Base-by-base conservation (phyloP, 2,888 invertebrate species). In the Cataglyphis rosenhaueri region DNA sequence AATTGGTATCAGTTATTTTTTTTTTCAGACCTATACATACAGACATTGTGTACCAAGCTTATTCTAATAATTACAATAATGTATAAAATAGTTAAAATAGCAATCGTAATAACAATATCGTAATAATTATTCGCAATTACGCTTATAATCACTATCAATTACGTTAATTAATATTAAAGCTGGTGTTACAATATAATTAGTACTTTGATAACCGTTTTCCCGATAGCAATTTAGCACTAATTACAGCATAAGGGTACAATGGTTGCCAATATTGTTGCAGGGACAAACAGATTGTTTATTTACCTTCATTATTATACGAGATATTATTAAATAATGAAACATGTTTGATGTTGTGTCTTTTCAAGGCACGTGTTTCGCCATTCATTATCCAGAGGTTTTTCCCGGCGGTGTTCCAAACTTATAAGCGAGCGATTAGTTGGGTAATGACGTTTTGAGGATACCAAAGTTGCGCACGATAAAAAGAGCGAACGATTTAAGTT, bases 141-240 rank as follows among this genome's bases (percentile, higher is more conserved):
- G 66, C 38, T 41, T 66, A 76, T 66, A 76, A 76, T 76, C 76
- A 41, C 76, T 76, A 76, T 76, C 66, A 66, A 76, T 76, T 76
- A 76, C 29, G 55, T 21, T 76, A 76, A 76, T 76, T 76, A 76
- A 76, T 76, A 76, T 76, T 76, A 76, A 76, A 76, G 76, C 76
- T 66, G 66, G 66, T 66, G 41, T 76, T 76, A 76, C 76, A 66
- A 76, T 44, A 57, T 57, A 76, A 76, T 76, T 76, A 76, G 76
- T 66, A 66, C 76, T 76, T 76, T 76, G 76, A 66, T 57, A 76
- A 76, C 66, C 55, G 41, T 76, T 76, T 76, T 29, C 76, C 76
- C 66, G 66, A 66, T 66, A 41, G 76, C 76, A 76, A 76, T 76
- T 76, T 76, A 29, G n/a, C 41, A 66, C 55, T 76, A 76, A 76